These are phyloP conservation scores for Drosophila recens DNA, from an alignment of 2,888 invertebrate species.

Conservation along the genomic window DNA sequence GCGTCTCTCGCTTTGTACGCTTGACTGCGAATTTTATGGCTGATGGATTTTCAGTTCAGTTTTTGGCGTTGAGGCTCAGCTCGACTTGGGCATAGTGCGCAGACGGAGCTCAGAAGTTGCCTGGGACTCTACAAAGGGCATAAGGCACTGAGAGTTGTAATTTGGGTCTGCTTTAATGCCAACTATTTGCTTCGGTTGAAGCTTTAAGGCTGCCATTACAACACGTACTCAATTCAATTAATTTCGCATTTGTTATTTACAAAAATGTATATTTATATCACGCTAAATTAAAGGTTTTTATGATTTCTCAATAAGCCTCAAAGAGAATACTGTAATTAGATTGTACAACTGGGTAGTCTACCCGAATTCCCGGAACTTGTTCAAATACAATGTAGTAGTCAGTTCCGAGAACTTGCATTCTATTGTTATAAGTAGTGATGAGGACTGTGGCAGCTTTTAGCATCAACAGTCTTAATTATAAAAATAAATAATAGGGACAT, in stretches of 20 bases:
- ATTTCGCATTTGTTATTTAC: constrained; percentile 46
- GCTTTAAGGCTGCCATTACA: constrained; percentile 58
- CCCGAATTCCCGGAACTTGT: neutral
- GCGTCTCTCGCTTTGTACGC: constrained; percentile 71
- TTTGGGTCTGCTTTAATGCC: constrained; percentile 47
- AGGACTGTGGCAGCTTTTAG: neutral
- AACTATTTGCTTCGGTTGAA: constrained; percentile 40
- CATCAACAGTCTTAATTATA: too few species aligned
- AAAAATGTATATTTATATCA: constrained; percentile 54
- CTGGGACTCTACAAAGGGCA: neutral
- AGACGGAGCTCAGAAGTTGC: constrained; percentile 21
- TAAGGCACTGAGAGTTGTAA: constrained; percentile 22
- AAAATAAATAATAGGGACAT: too few species aligned
- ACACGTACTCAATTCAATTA: constrained; percentile 74
- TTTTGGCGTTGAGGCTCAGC: constrained; percentile 30
- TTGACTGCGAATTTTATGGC: constrained; percentile 80
- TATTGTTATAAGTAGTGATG: neutral
- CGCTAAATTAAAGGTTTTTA: constrained; percentile 48
- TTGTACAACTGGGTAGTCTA: constrained; percentile 9
- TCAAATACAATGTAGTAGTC: constrained; percentile 2
- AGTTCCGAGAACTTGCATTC: neutral
- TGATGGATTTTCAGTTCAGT: too few species aligned
- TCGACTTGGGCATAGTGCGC: constrained; percentile 31
- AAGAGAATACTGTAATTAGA: constrained; percentile 16
- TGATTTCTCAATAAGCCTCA: constrained; percentile 1